Evolutionary conservation across 2,797 vertebrate species (phyloP), one percentile per base, ranked within the genome.

Genomic region (Eulemur rubriventer): DNA sequence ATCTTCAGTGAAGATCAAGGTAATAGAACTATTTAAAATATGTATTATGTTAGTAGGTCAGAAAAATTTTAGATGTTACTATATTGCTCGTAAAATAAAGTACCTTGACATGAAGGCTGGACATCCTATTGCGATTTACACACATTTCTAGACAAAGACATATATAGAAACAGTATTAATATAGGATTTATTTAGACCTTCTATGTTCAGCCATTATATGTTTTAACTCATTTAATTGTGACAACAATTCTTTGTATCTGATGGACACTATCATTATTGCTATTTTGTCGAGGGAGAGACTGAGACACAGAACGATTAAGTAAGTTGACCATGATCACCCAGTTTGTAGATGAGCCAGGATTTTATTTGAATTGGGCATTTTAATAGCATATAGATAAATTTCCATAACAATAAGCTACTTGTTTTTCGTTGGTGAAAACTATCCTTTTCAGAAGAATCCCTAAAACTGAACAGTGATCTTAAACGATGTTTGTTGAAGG

Each of bases 281-380:
- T 82, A 20, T 91, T 85, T 91, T 75, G 11, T 89, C 26, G 28
- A 65, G 48, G 41, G 75, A 41, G 35, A 92, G 94, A 52, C 63
- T 12, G 46, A 92, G n/a, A 79, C 46, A 38, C 35, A 81, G 57
- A 73, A 82, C 73, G 59, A 61, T 67, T 75, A 61, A 81, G 12
- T 65, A 79, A 91, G 22, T 75, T 50, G 38, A 70, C 50, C 26
- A 55, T 28, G 30, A 13, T 89, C 59, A 72, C 24, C n/a, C 30
- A 48, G 52, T 89, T 72, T 93, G 26, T 67, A 41, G 20, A 52
- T 67, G n/a, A 91, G 26, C 33, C 79, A 55, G 26, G 59, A 33
- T 91, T 96, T 28, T 84, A n/a, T 79, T 83, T 95, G 70, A 93
- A 97, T 61, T 33, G 50, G 12, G 17, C 92, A 78, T 97, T 90